Evolutionary conservation across 2,113 vertebrate genomes (phyloP), one percentile per base, ranked within the genome.

Genomic region (Hemicordylus capensis): DNA sequence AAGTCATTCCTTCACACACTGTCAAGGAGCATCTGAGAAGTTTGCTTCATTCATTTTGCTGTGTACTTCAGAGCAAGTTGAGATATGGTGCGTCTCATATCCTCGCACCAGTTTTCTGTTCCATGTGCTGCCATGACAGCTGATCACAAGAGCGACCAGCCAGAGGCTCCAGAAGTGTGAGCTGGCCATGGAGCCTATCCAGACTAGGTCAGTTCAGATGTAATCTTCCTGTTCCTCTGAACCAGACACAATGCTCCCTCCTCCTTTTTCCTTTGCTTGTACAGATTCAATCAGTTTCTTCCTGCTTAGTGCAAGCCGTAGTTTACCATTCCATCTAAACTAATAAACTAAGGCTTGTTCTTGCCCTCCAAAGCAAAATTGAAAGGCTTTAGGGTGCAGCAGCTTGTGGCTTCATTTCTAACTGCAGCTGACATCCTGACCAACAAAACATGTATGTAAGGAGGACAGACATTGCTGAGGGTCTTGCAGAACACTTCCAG

Each of bases 1-100:
- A n/a, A n/a, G n/a, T n/a, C n/a, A n/a, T n/a, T n/a, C n/a, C n/a
- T n/a, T n/a, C n/a, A n/a, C n/a, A n/a, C n/a, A n/a, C 37, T 74
- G 37, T 20, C 22, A 26, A 26, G 44, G 31, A 58, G 14, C 3
- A 22, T n/a, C 14, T 0, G 0, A 42, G 34, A n/a, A 19, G 39
- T 37, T 72, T 74, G 26, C 6, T 34, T 3, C 15, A 3, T 4
- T 85, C 4, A 0, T 12, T 39, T 44, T 42, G 31, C 0, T 64
- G 54, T 39, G 12, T n/a, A n/a, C 8, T n/a, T 64, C 63, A 73
- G 4, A 73, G 70, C 26, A 74, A 2, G 8, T 44, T 80, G 4
- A 73, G 12, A 46, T 37, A 44, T 44, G 61, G 46, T 66, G 63
- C 6, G 6, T 46, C 61, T 44, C 44, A 39, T n/a, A 19, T 2